Percentiles rank a stretch among this genome's conserved stretches.
phyloP scores from a whole-genome alignment of 2,113 vertebrate species.

The Hemiprocne comata region DNA sequence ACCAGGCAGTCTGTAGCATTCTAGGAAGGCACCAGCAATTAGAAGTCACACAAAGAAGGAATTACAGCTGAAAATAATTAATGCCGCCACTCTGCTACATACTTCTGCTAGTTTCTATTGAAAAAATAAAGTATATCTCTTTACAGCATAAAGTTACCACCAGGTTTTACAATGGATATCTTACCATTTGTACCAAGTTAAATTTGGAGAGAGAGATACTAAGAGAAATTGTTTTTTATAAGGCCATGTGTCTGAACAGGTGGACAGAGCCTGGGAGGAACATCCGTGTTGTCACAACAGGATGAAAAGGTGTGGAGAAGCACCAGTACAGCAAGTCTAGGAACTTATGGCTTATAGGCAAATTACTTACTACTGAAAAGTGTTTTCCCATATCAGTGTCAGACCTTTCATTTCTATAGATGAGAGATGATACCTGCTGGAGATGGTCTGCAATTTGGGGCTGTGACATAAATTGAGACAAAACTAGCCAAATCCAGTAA shows the following conservation, averaged over 20 bases:
- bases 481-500: not conserved
- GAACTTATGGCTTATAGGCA: not conserved
- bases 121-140: not conserved
- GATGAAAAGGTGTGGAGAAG: not conserved
- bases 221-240: not conserved
- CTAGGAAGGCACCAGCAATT: not conserved
- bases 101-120: not conserved
- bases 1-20: not conserved
- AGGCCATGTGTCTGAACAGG: not conserved
- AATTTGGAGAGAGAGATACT: not conserved
- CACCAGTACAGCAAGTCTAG: not conserved
- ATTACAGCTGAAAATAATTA: not conserved
- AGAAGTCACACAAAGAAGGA: not conserved
- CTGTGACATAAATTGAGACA: not conserved
- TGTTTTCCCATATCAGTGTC: not conserved
- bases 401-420: not conserved
- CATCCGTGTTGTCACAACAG: not conserved
- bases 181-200: not conserved
- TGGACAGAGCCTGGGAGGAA: not conserved
- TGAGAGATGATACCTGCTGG: not conserved
- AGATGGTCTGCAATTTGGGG: not conserved
- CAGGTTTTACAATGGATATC: not conserved
- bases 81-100: not conserved
- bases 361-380: not conserved
- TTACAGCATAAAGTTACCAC: not conserved